phyloP scores from a whole-genome alignment of 1,140 invertebrate genomes.

The Habropoda laboriosa region DNA sequence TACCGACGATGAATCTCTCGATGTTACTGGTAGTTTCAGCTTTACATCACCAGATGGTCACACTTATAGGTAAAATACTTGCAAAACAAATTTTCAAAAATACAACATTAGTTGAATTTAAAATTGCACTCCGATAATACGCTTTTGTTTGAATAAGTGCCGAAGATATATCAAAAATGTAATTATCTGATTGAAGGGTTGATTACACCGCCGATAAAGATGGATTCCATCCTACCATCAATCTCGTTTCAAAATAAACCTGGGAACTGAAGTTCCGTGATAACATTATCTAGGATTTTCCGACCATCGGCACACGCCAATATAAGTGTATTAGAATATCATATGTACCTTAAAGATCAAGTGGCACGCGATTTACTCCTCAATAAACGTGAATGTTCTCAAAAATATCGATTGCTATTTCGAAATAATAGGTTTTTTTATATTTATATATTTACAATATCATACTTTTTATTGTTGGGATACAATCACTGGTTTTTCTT shows the following conservation, averaged over 20 bases:
- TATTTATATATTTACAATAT: not conserved
- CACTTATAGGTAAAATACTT: constrained; percentile 69
- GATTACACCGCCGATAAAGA: constrained; percentile 78
- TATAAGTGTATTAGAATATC: constrained; percentile 50
- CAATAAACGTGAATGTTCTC: not conserved
- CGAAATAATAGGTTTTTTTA: not conserved
- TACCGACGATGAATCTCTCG: constrained; percentile 77
- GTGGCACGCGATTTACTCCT: constrained; percentile 45
- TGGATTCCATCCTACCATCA: constrained; percentile 77
- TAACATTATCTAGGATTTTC: constrained; percentile 48
- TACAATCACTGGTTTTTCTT: not conserved
- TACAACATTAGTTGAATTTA: not conserved
- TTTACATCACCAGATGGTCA: constrained; percentile 77
- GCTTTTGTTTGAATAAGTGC: not conserved
- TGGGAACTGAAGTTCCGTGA: constrained; percentile 24
- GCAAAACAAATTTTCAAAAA: not conserved
- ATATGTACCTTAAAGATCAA: constrained; percentile 14
- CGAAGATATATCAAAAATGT: not conserved
- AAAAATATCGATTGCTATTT: not conserved
- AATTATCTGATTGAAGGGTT: constrained; percentile 58
- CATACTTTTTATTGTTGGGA: too few species aligned
- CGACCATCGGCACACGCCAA: constrained; percentile 25
- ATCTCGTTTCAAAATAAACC: constrained; percentile 69
- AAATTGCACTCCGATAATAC: not conserved
- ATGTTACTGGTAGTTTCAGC: constrained; percentile 77